Percentiles rank a stretch among this genome's conserved stretches.
phyloP scores from a whole-genome alignment of 2,888 invertebrate genomes.

The Epinotia demarniana region DNA sequence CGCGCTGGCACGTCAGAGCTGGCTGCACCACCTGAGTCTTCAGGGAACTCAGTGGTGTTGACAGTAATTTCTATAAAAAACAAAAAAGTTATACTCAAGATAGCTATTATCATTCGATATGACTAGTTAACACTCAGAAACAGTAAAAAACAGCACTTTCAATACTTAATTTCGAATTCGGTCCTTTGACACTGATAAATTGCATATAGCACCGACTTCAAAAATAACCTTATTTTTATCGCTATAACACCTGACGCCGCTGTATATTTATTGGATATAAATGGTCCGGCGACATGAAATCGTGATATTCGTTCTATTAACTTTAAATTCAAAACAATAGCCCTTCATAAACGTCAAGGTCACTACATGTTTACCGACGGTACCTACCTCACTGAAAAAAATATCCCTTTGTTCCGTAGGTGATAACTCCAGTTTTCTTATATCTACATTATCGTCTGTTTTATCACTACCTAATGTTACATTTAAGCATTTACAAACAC shows the following conservation, averaged over 20 bases:
- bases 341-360: constrained; percentile 72
- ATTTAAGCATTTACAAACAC: constrained; percentile 91
- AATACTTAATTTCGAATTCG: constrained; percentile 5
- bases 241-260: constrained; percentile 53
- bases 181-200: constrained; percentile 20
- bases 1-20: constrained; percentile 82
- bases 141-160: neutral
- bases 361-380: constrained; percentile 76
- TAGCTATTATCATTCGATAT: neutral
- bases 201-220: constrained; percentile 45
- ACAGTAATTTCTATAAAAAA: constrained; percentile 77
- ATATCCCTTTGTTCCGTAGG: constrained; percentile 85
- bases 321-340: constrained; percentile 53
- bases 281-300: constrained; percentile 19
- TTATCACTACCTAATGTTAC: constrained; percentile 86
- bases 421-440: constrained; percentile 84
- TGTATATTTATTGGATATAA: constrained; percentile 38
- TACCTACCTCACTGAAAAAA: constrained; percentile 87
- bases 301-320: constrained; percentile 29
- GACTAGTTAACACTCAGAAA: constrained; percentile 22
- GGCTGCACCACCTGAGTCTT: constrained; percentile 84
- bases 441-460: constrained; percentile 82
- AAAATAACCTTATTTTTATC: constrained; percentile 56
- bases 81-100: constrained; percentile 21
- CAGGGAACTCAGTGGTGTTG: constrained; percentile 76